Base-by-base conservation (phyloP, 2,888 invertebrate genomes). In the Bembecia ichneumoniformis region DNA sequence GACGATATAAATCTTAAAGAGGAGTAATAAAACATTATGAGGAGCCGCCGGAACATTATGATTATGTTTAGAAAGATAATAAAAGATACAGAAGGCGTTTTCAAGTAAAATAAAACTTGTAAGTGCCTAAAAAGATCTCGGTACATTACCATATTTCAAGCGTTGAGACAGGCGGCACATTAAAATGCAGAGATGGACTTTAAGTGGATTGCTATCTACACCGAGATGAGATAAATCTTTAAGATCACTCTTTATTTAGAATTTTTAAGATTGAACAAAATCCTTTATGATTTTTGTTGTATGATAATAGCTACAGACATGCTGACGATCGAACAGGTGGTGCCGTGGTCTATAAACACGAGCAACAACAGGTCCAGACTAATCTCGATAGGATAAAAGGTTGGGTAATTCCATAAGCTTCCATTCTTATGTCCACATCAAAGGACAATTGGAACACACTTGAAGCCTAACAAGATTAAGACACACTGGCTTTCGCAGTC, bases 141-240 rank as follows among this genome's bases (percentile, higher is more conserved):
- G 53, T 54, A 50, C 49, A 52, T 55, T 28, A 49, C 43, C 46
- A 51, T 55, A 54, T 51, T 49, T 53, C 49, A 48, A 50, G 52
- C 43, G 14, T 11, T 13, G 57, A 55, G 62, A 60, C 57, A 59
- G 57, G 46, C 47, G 14, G 49, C 28, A 47, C 63, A 68, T 71
- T 71, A 65, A 70, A 65, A 71, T 71, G 66, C 69, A 67, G 68
- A 70, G 61, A 54, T 49, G 53, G 60, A 58, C 62, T 70, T 66
- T 53, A 64, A 63, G 61, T 59, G 56, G 60, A 64, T 66, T 58
- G 57, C 53, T 62, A 49, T 59, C 49, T 53, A 40, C 49, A 53
- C 50, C 50, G 47, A 49, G 47, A 52, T 46, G 47, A 48, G 48
- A 55, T 57, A 57, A 53, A 55, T 55, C 55, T 54, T 52, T 53